phyloP scores from a whole-genome alignment of 2,888 invertebrate genomes.

The Papilio elwesi region DNA sequence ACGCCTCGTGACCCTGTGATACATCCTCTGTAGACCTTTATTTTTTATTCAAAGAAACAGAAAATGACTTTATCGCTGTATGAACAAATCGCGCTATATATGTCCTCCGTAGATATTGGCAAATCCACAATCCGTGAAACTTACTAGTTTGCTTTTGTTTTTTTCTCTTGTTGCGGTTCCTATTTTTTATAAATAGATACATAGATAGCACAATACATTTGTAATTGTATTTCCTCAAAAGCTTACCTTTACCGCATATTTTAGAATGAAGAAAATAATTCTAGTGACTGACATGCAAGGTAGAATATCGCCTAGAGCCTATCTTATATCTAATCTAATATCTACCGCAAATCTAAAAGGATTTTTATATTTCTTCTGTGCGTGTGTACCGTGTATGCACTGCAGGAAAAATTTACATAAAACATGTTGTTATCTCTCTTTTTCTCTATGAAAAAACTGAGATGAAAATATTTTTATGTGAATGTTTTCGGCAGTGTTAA shows the following conservation, averaged over 20 bases:
- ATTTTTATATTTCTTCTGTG: too few relatives aligned
- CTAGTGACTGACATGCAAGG: too few relatives aligned
- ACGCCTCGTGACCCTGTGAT: slow-evolving; percentile 31
- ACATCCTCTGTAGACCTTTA: neutral
- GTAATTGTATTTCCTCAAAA: neutral
- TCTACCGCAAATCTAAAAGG: too few relatives aligned
- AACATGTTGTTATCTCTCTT: too few relatives aligned
- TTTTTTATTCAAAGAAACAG: neutral
- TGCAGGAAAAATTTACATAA: too few relatives aligned
- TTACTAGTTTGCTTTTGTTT: neutral
- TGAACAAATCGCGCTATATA: neutral
- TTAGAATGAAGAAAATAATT: neutral
- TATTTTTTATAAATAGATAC: neutral
- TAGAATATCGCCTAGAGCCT: too few relatives aligned
- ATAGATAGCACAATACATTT: neutral
- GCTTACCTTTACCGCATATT: neutral
- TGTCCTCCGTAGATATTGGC: neutral
- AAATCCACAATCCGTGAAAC: neutral
- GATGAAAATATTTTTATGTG: too few relatives aligned
- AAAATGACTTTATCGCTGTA: neutral
- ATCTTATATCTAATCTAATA: too few relatives aligned
- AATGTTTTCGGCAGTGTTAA: too few relatives aligned
- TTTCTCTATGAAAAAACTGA: too few relatives aligned
- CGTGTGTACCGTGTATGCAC: too few relatives aligned
- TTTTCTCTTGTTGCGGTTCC: neutral